A percentile compares a stretch with the other conserved stretches of the same genome.
Conservation (phyloP, 2,888 invertebrate species). For the Pseudoips prasinana region DNA sequence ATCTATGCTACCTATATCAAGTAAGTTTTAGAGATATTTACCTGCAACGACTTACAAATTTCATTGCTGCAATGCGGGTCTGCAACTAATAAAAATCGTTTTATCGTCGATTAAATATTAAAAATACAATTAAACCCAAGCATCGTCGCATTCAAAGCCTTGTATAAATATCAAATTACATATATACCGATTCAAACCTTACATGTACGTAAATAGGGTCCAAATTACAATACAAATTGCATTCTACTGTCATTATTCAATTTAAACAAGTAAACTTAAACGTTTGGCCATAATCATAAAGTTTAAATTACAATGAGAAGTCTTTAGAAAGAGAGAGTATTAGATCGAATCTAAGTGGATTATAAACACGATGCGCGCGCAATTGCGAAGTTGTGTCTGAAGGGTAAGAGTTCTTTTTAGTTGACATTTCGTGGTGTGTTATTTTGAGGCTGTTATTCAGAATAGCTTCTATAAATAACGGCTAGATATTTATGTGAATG, state of each 20-base stretch:
- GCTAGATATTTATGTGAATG: no score
- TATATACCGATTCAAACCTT: slow-evolving; percentile 5
- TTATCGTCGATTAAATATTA: no score
- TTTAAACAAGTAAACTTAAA: no score
- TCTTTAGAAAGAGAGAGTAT: slow-evolving; percentile 9
- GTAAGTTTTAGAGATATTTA: no score
- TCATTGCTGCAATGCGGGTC: no score
- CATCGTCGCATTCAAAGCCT: slow-evolving; percentile 5
- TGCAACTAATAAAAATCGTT: no score
- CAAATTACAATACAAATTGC: no score
- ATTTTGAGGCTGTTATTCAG: slow-evolving; percentile 1
- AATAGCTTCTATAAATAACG: not conserved
- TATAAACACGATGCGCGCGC: slow-evolving; percentile 76
- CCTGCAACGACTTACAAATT: no score
- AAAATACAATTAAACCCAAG: slow-evolving; percentile 4
- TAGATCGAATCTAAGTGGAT: slow-evolving; percentile 62
- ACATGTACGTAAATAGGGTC: fast-evolving
- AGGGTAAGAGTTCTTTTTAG: slow-evolving; percentile 50
- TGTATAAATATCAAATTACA: slow-evolving; percentile 12
- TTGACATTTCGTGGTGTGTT: slow-evolving; percentile 9
- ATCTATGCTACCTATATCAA: no score
- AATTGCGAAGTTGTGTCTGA: slow-evolving; percentile 43
- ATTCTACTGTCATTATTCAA: no score
- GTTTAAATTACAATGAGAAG: slow-evolving; percentile 7
- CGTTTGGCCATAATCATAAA: slow-evolving; percentile 6